Conservation (phyloP, 1,140 invertebrate genomes). For the Diabrotica undecimpunctata region DNA sequence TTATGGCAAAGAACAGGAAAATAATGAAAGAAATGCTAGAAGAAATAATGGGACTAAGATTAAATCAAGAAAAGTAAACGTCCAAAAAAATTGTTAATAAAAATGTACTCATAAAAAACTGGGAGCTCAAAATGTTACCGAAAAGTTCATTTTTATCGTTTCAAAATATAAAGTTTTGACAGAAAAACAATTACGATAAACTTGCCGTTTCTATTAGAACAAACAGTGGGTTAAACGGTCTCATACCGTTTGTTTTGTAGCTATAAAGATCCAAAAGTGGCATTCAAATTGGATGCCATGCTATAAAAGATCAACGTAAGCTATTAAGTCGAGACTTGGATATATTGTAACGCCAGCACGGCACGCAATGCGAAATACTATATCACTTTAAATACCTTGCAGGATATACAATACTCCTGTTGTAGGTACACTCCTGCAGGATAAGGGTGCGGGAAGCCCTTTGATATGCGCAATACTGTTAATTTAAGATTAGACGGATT, state of each 20-base stretch:
- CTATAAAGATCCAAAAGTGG: slow-evolving; percentile 1
- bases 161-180: too few relatives aligned
- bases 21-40: too few relatives aligned
- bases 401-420: background rate
- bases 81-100: too few relatives aligned
- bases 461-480: background rate
- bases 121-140: too few relatives aligned
- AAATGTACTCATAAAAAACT: too few relatives aligned
- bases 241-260: background rate
- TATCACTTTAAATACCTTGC: slow-evolving; percentile 3
- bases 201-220: background rate
- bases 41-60: too few relatives aligned
- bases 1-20: too few relatives aligned
- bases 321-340: slow-evolving; percentile 8
- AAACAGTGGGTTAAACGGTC: background rate
- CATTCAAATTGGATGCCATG: slow-evolving; percentile 7
- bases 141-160: too few relatives aligned
- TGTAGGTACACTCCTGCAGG: background rate
- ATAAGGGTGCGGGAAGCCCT: background rate
- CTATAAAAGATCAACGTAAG: slow-evolving; percentile 4
- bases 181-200: too few relatives aligned
- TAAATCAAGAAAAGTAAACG: too few relatives aligned
- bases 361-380: slow-evolving; percentile 13
- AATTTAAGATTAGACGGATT: background rate
- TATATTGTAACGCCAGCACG: background rate